Evolutionary conservation across 2,113 vertebrate genomes (phyloP).

Genomic region (Callospermophilus lateralis): DNA sequence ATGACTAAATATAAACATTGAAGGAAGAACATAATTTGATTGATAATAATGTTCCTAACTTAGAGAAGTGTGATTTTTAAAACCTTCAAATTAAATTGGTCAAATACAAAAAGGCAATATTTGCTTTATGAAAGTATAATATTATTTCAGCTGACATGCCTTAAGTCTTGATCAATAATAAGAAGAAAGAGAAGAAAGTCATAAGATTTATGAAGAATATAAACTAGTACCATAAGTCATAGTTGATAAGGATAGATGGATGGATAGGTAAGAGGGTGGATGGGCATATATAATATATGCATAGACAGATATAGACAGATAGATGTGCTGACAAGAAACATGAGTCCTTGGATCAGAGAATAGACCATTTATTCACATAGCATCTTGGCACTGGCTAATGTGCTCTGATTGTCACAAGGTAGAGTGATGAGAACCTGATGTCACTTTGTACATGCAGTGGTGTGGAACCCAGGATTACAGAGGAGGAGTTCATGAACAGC

Average conservation of each 20-base stretch:
- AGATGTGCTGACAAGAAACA: neutral
- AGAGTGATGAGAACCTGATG: neutral
- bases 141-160: neutral
- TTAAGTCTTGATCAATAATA: neutral
- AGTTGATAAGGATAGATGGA: neutral
- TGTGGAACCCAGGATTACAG: neutral
- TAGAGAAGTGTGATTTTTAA: slow-evolving; percentile 39
- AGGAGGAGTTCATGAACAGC: neutral
- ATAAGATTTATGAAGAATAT: neutral
- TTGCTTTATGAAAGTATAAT: slow-evolving; percentile 30
- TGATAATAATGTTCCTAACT: neutral
- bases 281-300: neutral
- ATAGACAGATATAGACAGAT: neutral
- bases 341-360: neutral
- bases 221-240: neutral
- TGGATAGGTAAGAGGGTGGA: neutral
- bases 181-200: neutral
- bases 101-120: slow-evolving; percentile 25
- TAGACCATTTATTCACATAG: neutral
- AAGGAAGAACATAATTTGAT: neutral
- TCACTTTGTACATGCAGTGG: too few species aligned
- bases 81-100: slow-evolving; percentile 32
- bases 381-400: neutral
- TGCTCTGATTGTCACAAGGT: fast-evolving
- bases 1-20: neutral